These are phyloP conservation scores for Eretmochelys imbricata DNA, from an alignment of 2,113 vertebrate genomes.

Conservation along the genomic window DNA sequence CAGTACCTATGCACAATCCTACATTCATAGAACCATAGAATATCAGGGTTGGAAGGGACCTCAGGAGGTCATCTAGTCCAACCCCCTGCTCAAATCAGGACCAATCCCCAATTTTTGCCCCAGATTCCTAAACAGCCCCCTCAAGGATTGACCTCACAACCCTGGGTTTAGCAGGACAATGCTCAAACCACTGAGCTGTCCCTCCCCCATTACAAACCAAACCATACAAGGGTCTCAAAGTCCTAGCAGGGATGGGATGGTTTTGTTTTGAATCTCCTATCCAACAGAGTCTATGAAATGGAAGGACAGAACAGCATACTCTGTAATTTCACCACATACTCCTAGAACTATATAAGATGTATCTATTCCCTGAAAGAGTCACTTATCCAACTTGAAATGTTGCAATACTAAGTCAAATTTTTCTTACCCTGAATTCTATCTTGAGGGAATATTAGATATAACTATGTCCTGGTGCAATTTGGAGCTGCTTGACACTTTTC, in stretches of 20 bases:
- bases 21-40: not conserved
- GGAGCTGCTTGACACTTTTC: not conserved
- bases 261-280: slow-evolving; percentile 14
- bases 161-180: too few relatives aligned
- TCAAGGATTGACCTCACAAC: too few relatives aligned
- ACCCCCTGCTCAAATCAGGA: too few relatives aligned
- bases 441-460: slow-evolving; percentile 1
- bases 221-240: not conserved
- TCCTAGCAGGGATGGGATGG: not conserved
- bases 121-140: too few relatives aligned
- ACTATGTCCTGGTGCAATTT: not conserved
- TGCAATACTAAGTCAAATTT: not conserved
- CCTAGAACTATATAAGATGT: not conserved
- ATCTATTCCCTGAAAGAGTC: not conserved
- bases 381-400: not conserved
- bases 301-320: not conserved
- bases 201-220: not conserved
- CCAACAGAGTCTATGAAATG: not conserved
- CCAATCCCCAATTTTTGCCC: too few relatives aligned
- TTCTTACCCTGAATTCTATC: not conserved
- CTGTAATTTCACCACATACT: not conserved
- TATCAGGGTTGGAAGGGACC: too few relatives aligned
- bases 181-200: too few relatives aligned
- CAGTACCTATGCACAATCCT: not conserved
- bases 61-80: too few relatives aligned